Conservation (phyloP, 2,888 invertebrate genomes). For the Dicroscelio sp. region DNA sequence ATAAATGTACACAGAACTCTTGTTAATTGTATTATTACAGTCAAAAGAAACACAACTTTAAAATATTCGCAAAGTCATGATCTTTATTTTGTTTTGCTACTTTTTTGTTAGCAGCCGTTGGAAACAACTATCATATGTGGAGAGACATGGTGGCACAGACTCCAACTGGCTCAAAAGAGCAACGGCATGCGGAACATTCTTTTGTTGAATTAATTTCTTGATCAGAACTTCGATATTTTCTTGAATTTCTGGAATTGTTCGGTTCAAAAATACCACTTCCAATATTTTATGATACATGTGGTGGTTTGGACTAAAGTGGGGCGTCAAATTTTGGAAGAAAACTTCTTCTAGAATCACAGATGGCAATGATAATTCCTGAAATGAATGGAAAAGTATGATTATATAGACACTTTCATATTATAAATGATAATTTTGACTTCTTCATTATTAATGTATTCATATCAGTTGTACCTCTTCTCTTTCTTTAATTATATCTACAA, state of each 20-base stretch:
- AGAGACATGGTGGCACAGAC: slow-evolving; percentile 89
- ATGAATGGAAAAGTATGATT: background rate
- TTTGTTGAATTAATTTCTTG: slow-evolving; percentile 87
- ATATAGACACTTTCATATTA: background rate
- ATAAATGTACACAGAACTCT: background rate
- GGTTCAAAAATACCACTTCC: slow-evolving; percentile 89
- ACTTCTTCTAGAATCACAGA: slow-evolving; percentile 89
- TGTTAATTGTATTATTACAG: background rate
- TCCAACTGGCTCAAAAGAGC: slow-evolving; percentile 89
- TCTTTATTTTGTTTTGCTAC: background rate
- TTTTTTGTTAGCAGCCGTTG: slow-evolving; percentile 82
- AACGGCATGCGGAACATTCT: slow-evolving; percentile 89
- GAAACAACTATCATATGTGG: slow-evolving; percentile 89
- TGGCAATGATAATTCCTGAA: slow-evolving; percentile 85
- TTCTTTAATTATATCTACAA: slow-evolving; percentile 88
- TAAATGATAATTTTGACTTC: background rate
- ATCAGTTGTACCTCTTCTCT: slow-evolving; percentile 86
- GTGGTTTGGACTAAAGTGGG: slow-evolving; percentile 89
- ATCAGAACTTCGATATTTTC: slow-evolving; percentile 88
- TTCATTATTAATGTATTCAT: too few species aligned
- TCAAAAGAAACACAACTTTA: background rate
- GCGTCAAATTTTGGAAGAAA: slow-evolving; percentile 90
- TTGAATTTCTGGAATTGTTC: slow-evolving; percentile 87
- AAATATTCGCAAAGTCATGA: background rate
- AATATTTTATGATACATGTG: slow-evolving; percentile 89